Evolutionary conservation across 2,888 invertebrate genomes (phyloP), one percentile per base, ranked within the genome.

Genomic region (Cephus pygmeus): DNA sequence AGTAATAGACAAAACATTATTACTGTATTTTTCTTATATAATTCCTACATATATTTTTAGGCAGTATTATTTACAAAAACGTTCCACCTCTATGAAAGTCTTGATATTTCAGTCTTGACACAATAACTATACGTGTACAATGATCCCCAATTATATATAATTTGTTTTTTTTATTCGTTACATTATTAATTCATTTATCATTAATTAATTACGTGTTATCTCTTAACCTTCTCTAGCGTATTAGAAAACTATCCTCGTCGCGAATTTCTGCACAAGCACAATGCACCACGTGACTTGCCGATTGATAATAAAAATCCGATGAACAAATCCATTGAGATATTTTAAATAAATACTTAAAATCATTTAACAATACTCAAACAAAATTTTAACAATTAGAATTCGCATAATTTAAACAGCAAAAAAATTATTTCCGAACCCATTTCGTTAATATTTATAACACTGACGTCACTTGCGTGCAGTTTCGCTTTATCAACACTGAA

Each of bases 21-120:
- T 56, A 56, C 23, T 56, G 56, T 56, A 56, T 81, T 82, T 83
- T 83, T 84, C 85, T 81, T 83, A 86, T 68, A 85, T 86, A 83
- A 85, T 85, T 85, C 85, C 83, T 89, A 88, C 86, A 88, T 86
- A 88, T 86, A 78, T 76, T 85, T 86, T 84, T 85, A 86, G 87
- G 85, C 86, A 88, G 86, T 84, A 87, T 85, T 89, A 89, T 89
- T 89, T 88, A 89, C 87, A 89, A 89, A 89, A 89, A 88, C 87
- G 87, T 89, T 88, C 83, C 88, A 87, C 82, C 86, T 85, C 83
- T 87, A 88, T 86, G 81, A 88, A 56, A 89, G 87, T 89, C 88
- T 89, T 88, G 84, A 87, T 87, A 87, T 87, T 84, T 89, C 89
- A 90, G 89, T 89, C 89, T 90, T 90, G 87, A 88, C 85, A 88